Evolutionary conservation across 2,888 invertebrate genomes (phyloP), one percentile per base, ranked within the genome.

Genomic region (Flabesymbios commensalis): DNA sequence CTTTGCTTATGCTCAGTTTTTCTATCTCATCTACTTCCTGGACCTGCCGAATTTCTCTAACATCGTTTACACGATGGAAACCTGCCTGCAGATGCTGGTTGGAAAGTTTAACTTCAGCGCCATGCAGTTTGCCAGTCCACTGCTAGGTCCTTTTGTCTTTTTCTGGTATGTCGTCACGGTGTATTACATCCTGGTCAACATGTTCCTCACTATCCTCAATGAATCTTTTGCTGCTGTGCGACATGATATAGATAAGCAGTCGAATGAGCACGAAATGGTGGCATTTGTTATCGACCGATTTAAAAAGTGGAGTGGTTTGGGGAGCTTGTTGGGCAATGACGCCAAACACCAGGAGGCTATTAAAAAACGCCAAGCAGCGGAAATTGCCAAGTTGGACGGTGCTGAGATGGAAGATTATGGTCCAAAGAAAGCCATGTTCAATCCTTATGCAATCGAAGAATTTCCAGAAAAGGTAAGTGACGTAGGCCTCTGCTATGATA

Each of bases 81-180:
- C 79, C 22, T 75, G 78, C 36, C 67, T 82, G 32, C 75, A 78
- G 24, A 81, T 82, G 77, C 76, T 81, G 74, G 76, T 82, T 74
- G 80, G 81, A 33, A 79, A 79, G 64, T 82, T 81, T 63, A 76
- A 81, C 68, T 81, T 82, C 69, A 72, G 75, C 61, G 73, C 69
- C 42, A 79, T 82, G 78, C 67, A 73, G 48, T 22, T 71, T 72
- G 61, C 78, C 73, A 22, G 65, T 32, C 79, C 54, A 69, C 65
- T 65, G 56, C 36, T 79, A n/a, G 78, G 77, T 5, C 77, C 79
- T 1, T 39, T 75, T 28, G 77, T 75, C 63, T 75, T 79, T 71
- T 76, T 78, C 65, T 56, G 72, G 59, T 71, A 67, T 61, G 60
- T 71, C 48, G 59, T 78, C 29, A 70, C 73, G 61, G 72, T 79